Base-by-base conservation (phyloP, 2,888 invertebrate genomes). In the Cerastis leucographa region DNA sequence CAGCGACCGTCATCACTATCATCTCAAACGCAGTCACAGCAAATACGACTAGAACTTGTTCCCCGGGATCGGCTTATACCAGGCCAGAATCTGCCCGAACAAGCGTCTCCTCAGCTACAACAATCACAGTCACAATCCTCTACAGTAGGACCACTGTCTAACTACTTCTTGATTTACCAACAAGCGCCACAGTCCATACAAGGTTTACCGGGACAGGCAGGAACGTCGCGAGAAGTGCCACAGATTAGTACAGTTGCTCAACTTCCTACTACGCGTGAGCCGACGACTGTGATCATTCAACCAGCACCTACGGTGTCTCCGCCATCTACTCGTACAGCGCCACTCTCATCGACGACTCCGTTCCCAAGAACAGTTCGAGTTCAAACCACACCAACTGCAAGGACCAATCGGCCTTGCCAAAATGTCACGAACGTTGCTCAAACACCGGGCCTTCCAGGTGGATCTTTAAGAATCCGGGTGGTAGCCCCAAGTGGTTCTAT, bases 401-500 rank as follows among this genome's bases (percentile, higher is more conserved):
- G 77, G 46, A 78, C 64, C 17, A 49, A 46, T 40, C 51, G 49
- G 6, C 56, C 68, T 25, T 69, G 79, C 40, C 72, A 80, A 68
- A 76, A 83, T 42, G 0, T 68, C 12, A 70, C 75, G 0, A 78
- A 67, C 7, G 51, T 61, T 44, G 7, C 61, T 25, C 40, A 56
- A 25, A 67, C 70, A 19, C 61, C 64, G 11, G 49, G 19, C 29
- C 35, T 84, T 40, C 59, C 76, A 54, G 40, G 49, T 35, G 67
- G 49, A 46, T 14, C 29, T 17, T 71, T 96, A 49, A 93, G 89
- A 83, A 95, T 96, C 56, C 90, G 95, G n/a, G 92, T 96, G 17
- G 87, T 92, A 61, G 92, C 95, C 11, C 95, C 95, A 9, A 90
- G 86, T 69, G 95, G 95, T 1, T 92, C 95, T 0, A 92, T 95